Evolutionary conservation across 2,113 vertebrate species (phyloP).

Genomic region (human): DNA sequence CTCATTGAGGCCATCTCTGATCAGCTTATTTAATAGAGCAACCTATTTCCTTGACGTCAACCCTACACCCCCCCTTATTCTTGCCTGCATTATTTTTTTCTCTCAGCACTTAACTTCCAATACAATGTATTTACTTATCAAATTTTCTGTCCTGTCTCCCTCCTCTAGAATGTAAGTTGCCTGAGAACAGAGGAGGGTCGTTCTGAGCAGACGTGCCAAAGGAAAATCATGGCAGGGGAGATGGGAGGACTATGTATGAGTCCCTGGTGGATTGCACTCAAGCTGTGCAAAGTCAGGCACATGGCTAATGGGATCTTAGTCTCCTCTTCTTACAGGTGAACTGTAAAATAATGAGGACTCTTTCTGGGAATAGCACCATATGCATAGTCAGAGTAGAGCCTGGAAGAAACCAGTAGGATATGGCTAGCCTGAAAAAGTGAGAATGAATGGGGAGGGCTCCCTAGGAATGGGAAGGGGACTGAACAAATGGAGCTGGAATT

Average conservation of each 20-base stretch:
- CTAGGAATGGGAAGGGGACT: not conserved
- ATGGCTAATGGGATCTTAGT: fast-evolving
- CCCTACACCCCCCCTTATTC: too few species aligned
- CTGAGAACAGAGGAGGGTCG: not conserved
- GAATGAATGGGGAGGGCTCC: fast-evolving
- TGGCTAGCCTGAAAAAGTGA: not conserved
- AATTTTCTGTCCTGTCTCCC: not conserved
- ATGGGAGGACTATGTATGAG: fast-evolving
- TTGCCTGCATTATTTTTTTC: not conserved
- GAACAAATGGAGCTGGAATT: not conserved
- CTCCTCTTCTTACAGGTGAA: not conserved
- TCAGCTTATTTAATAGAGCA: not conserved
- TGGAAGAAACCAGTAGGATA: not conserved
- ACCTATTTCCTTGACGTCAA: not conserved
- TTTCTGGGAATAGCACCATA: not conserved
- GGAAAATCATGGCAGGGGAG: fast-evolving
- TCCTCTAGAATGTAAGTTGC: not conserved
- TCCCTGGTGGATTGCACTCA: not conserved
- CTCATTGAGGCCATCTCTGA: not conserved
- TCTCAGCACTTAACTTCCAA: not conserved
- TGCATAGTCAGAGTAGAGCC: not conserved
- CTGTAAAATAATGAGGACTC: not conserved
- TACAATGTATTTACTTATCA: not conserved
- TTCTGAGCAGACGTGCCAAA: not conserved
- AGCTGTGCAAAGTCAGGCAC: not conserved